Percentiles rank a stretch among this genome's conserved stretches.
These are phyloP conservation scores for Periophthalmus magnuspinnatus DNA, from an alignment of 2,797 vertebrate species.

Conservation along the genomic window DNA sequence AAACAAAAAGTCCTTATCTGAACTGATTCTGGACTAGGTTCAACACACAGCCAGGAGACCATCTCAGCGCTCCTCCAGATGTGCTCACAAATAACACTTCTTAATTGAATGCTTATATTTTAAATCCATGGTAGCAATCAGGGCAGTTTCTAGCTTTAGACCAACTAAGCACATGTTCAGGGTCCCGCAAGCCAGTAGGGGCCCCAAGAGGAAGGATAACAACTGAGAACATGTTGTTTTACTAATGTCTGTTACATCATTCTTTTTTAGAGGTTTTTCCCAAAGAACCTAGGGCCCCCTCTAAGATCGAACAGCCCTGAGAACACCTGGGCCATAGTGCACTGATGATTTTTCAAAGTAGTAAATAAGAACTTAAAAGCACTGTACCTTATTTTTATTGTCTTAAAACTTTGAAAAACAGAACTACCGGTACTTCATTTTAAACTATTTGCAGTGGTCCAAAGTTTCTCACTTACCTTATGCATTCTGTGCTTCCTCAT, in stretches of 20 bases:
- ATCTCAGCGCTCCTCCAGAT: not conserved
- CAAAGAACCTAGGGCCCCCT: not conserved
- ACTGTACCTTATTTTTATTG: too few relatives aligned
- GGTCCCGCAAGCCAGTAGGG: not conserved
- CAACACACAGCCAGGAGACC: not conserved
- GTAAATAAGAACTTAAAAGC: too few relatives aligned
- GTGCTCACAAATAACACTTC: not conserved
- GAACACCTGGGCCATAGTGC: not conserved
- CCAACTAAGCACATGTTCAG: not conserved
- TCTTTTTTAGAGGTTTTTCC: not conserved
- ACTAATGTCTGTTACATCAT: not conserved
- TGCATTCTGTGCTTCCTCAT: too few relatives aligned
- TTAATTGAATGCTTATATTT: constrained; percentile 24
- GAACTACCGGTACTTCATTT: too few relatives aligned
- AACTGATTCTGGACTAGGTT: constrained; percentile 30
- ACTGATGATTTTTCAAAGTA: not conserved
- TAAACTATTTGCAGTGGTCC: too few relatives aligned
- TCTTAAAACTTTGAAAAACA: too few relatives aligned
- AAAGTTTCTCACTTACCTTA: too few relatives aligned
- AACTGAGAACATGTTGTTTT: not conserved
- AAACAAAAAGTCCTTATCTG: constrained; percentile 52
- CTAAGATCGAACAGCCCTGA: not conserved
- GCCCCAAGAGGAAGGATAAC: not conserved
- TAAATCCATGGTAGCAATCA: not conserved
- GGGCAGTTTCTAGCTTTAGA: not conserved